These are phyloP conservation scores for Platyrinchus mystaceus DNA, from an alignment of 2,797 vertebrate species.

Conservation along the genomic window DNA sequence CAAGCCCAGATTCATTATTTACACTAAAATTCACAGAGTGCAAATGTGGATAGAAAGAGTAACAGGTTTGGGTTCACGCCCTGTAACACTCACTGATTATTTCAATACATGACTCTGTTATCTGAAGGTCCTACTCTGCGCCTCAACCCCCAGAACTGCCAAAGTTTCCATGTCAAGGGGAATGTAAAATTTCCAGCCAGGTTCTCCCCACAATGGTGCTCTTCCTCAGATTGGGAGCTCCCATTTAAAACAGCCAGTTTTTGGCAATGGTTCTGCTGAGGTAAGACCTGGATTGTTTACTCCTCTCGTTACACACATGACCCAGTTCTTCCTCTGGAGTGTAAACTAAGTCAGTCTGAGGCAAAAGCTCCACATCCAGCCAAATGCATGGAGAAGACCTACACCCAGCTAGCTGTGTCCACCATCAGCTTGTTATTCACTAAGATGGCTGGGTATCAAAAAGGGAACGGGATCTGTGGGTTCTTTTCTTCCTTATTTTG, in stretches of 20 bases:
- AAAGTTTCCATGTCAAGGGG: background rate
- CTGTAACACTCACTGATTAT: rapidly evolving
- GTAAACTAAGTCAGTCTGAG: background rate
- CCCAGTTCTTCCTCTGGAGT: background rate
- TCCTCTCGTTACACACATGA: background rate
- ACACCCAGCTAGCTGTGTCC: background rate
- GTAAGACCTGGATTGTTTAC: background rate
- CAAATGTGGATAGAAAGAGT: background rate
- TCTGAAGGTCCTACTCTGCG: background rate
- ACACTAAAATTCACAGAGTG: background rate
- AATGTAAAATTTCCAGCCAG: background rate
- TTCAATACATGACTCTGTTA: rapidly evolving
- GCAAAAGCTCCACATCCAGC: background rate
- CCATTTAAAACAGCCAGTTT: background rate
- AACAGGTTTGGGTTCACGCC: background rate
- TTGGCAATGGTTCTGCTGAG: background rate
- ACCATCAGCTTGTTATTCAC: background rate
- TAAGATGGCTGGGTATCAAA: background rate
- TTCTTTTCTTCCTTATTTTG: background rate
- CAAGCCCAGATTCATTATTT: background rate
- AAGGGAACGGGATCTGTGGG: background rate
- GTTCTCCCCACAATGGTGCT: background rate
- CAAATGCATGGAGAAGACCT: background rate
- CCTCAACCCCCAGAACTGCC: rapidly evolving
- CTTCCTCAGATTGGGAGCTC: background rate